Base-by-base conservation (phyloP, 2,113 vertebrate genomes). In the Cacatua alba region DNA sequence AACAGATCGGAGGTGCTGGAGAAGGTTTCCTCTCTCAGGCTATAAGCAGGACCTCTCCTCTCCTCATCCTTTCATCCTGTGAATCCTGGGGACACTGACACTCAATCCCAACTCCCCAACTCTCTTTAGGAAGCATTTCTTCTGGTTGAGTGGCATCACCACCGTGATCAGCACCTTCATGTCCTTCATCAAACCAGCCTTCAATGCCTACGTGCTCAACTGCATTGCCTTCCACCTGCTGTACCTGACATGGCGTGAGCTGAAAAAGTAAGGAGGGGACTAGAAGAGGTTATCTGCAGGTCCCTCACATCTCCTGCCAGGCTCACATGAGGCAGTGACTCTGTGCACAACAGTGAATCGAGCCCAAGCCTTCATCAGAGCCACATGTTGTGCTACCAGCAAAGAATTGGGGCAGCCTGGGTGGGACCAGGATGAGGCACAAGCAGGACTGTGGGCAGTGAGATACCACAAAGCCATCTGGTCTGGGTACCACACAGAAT, bases 201-300 rank as follows among this genome's bases (percentile, higher is more conserved):
- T 98, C 91, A 99, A 99, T 0, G 99, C 99, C 31, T 99, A 99
- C 1, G 98, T 46, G 0, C 98, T 99, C 75, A 99, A 99, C 98
- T 97, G 97, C 96, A 98, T 99, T 1, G 98, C 98, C 39, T 64
- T 99, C 43, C 99, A 99, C 84, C 86, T 99, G 89, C 81, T 99
- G 7, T 99, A 99, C 97, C 71, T 98, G 7, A 93, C 98, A 25
- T 10, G 76, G n/a, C 0, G 68, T 4, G 98, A 99, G 94, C 98
- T 99, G 62, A 99, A 95, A 96, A 98, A 98, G 99, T 99, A 97
- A 94, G 97, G 51, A 75, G 23, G 69, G 48, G 67, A 23, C 9
- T 60, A 49, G 28, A 43, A 63, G 43, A 83, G 51, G 17, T 48
- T 23, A 5, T 35, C 63, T 82, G 46, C 55, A 68, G 31, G 25